phyloP scores from a whole-genome alignment of 2,113 vertebrate species.

The human region DNA sequence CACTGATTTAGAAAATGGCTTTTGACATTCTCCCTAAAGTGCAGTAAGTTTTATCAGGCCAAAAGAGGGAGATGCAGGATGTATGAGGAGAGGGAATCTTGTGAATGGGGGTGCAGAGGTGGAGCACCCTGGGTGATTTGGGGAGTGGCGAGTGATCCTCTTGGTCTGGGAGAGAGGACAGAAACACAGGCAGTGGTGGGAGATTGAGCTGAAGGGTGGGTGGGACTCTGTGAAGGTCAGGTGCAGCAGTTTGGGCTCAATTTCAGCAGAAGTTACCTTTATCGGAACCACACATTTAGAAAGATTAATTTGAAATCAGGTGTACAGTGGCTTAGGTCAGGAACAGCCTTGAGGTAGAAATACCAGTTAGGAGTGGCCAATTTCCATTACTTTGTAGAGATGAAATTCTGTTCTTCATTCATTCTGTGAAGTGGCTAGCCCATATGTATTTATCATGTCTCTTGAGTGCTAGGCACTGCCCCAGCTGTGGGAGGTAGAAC shows the following conservation, averaged over 20 bases:
- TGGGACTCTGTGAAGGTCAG: not conserved
- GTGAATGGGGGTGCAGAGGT: not conserved
- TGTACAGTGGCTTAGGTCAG: not conserved
- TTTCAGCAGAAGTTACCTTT: not conserved
- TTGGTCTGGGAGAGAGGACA: not conserved
- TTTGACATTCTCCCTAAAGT: not conserved
- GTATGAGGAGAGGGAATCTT: not conserved
- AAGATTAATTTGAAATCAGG: not conserved
- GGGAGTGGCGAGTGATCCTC: not conserved
- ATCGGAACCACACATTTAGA: not conserved
- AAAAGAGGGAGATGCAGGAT: not conserved
- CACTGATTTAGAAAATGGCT: not conserved
- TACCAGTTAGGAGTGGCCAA: not conserved
- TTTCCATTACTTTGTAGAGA: not conserved
- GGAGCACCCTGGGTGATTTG: accelerated
- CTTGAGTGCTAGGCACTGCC: not conserved
- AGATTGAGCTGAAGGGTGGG: not conserved
- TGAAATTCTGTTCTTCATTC: not conserved
- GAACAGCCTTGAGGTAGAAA: not conserved
- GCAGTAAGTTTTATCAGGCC: not conserved
- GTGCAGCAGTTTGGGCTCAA: not conserved
- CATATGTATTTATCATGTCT: not conserved
- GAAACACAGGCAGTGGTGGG: too few relatives aligned
- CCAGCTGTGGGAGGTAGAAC: not conserved
- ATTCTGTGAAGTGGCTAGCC: not conserved